Percentiles rank a stretch among this genome's conserved stretches.
Evolutionary conservation across 2,113 vertebrate species (phyloP).

Genomic region (Macrotis lagotis): DNA sequence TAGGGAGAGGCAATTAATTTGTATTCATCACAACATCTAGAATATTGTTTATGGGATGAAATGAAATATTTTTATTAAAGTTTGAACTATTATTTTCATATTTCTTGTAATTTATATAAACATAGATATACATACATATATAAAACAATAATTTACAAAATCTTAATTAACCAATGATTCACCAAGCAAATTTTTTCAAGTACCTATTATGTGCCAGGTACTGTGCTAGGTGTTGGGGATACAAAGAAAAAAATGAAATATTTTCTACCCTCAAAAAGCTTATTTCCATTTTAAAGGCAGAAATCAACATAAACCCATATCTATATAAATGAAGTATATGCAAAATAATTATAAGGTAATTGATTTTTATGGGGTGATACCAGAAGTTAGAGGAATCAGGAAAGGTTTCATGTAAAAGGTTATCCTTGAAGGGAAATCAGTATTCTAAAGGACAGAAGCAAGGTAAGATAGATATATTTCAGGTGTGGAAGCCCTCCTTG

Average conservation of each 20-base stretch:
- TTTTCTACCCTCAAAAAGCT: not conserved
- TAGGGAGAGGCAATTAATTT: not conserved
- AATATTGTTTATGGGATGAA: not conserved
- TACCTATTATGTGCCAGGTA: not conserved
- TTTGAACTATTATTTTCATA: not conserved
- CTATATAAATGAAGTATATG: not conserved
- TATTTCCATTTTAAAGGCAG: not conserved
- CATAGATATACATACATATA: too few relatives aligned
- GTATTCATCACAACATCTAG: not conserved
- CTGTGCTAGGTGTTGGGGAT: not conserved
- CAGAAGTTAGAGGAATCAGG: not conserved
- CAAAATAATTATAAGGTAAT: not conserved
- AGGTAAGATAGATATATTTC: not conserved
- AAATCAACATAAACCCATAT: not conserved
- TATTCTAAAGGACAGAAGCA: not conserved
- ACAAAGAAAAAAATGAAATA: not conserved
- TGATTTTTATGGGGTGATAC: not conserved
- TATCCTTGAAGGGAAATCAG: not conserved
- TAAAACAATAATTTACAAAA: not conserved
- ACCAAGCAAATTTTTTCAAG: not conserved
- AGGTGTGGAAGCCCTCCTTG: not conserved
- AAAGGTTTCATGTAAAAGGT: not conserved
- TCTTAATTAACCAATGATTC: not conserved
- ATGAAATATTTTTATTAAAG: not conserved
- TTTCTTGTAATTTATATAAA: not conserved